Evolutionary conservation across 2,797 vertebrate genomes (phyloP), one percentile per base, ranked within the genome.

Genomic region (Sus cebifrons): DNA sequence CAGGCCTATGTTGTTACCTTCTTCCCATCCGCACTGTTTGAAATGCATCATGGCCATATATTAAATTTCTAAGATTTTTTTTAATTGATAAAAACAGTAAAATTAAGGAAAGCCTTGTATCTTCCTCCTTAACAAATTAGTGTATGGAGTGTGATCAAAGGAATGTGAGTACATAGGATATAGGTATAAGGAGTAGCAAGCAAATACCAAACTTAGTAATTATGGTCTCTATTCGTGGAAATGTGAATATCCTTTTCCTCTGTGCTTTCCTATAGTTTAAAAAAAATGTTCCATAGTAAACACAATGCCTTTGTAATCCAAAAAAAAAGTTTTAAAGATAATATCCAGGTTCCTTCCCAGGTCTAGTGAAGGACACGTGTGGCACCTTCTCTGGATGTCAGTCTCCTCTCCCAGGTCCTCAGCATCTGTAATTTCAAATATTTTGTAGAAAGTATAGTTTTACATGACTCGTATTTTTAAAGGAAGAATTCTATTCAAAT

Each of bases 21-120:
- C 8, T 74, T 93, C n/a, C 20, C 23, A 89, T 94, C 84, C 96
- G 10, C 20, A 86, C 40, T n/a, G 5, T 86, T 94, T 54, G 27
- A 78, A 82, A 81, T 89, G 58, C 68, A 81, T 71, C 25, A n/a
- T 68, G 32, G 56, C 10, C 5, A 40, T 36, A 36, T 77, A 82
- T 58, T 89, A 23, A 86, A 91, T 44, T 93, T 70, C 58, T 60
- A 89, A 86, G 67, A 60, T 44, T 74, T 44, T 52, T 77, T 78
- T 77, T 16, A 75, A 54, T 56, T 86, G 21, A 32, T 88, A 40
- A 62, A 84, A 91, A 65, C 54, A 73, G 32, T 70, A 94, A 94
- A 85, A 52, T 89, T 84, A 71, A 58, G 21, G 49, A 83, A 90
- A 84, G 17, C 18, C 40, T 58, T 65, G 16, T 82, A 79, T 82